These are phyloP conservation scores for Julus scanicus DNA, from an alignment of 2,888 invertebrate genomes.

Conservation along the genomic window DNA sequence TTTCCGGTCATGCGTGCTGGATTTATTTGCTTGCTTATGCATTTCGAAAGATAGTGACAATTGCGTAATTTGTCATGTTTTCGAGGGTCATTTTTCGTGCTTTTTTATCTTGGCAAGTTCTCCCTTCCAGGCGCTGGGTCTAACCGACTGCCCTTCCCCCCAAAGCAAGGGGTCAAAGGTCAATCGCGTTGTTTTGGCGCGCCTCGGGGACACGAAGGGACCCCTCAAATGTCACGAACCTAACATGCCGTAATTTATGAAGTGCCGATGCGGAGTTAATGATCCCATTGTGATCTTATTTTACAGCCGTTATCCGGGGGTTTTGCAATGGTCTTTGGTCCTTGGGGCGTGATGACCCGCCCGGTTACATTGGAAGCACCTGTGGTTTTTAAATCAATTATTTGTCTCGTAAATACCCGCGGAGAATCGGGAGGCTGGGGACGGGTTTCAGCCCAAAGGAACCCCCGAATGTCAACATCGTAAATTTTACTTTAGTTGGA, in stretches of 20 bases:
- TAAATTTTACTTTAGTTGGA: neutral
- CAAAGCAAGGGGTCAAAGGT: neutral
- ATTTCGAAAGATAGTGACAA: neutral
- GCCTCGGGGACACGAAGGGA: neutral
- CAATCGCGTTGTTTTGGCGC: neutral
- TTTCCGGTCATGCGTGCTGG: neutral
- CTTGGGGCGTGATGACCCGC: neutral
- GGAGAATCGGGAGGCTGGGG: neutral
- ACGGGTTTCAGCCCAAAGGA: neutral
- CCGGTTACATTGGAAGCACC: neutral
- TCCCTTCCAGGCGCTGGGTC: neutral
- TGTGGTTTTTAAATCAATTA: slow-evolving; percentile 19
- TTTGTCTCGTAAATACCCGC: neutral
- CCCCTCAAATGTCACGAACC: neutral
- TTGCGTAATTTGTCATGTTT: neutral
- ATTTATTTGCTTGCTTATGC: slow-evolving; percentile 3
- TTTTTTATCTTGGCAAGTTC: neutral
- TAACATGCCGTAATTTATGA: slow-evolving; percentile 10
- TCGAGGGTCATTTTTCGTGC: neutral
- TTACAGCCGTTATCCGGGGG: slow-evolving; percentile 2
- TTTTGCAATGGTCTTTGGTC: neutral
- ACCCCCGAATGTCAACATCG: neutral
- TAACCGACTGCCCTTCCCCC: neutral
- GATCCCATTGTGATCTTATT: slow-evolving; percentile 19
- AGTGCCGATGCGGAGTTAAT: slow-evolving; percentile 11